Evolutionary conservation across 1,140 invertebrate species (phyloP), one percentile per base, ranked within the genome.

Genomic region (Anoplolepis gracilipes): DNA sequence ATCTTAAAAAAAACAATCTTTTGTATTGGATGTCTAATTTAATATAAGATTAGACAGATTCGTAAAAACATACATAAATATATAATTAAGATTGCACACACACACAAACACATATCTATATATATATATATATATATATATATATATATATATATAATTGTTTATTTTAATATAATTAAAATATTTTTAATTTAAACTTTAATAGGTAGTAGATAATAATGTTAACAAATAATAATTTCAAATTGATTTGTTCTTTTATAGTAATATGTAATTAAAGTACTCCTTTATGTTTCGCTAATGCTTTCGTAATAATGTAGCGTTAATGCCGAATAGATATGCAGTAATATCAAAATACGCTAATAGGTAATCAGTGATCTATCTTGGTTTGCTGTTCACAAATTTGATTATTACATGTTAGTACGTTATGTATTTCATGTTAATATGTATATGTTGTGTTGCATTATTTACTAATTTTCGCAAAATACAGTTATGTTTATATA

Each of bases 321-420:
- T 69, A 79, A 79, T 69, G 22, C 6, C 22, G 33, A 79, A 69
- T 79, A 79, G 64, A 79, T 79, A 69, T 39, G 77, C 8, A 30
- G 0, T 79, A 46, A 16, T 10, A 67, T 25, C 39, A 55, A 8
- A 33, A 4, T 69, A 79, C 19, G 57, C 28, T 72, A 84, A 88
- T 84, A 53, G 33, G 22, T 85, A 87, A 88, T 87, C 86, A 61
- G 76, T 78, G 16, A 42, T 67, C 42, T 61, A 39, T 25, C 16
- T 11, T 16, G 42, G 19, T 59, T 82, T 53, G 62, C 53, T 70
- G 25, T 53, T 49, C 42, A 39, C 42, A 30, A 78, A 53, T 22
- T 79, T 16, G 64, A 69, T 79, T 67, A 79, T 79, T 79, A 57
- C 22, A 57, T 69, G 42, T 57, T 55, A 19, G 22, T 69, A 28